Evolutionary conservation across 2,888 invertebrate species (phyloP).

Genomic region (Diaperis boleti): DNA sequence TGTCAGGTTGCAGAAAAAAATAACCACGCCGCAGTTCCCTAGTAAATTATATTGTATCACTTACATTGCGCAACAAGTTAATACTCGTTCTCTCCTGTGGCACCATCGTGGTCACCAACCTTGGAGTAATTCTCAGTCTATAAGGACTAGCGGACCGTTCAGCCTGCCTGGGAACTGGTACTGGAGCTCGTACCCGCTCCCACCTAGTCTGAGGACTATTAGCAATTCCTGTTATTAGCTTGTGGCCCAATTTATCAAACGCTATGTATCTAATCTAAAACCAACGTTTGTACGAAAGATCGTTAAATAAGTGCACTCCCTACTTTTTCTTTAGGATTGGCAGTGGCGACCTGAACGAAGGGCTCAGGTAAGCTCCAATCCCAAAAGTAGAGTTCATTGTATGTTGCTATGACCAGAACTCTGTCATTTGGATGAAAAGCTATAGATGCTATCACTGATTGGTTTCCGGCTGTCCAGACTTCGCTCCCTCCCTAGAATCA

Average conservation of each 20-base stretch:
- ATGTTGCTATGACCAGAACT: slow-evolving; percentile 86
- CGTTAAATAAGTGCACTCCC: not conserved
- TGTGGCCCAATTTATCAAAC: slow-evolving; percentile 84
- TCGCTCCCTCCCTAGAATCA: slow-evolving; percentile 88
- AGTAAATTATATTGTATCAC: no score
- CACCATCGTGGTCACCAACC: slow-evolving; percentile 48
- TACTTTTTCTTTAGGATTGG: slow-evolving; percentile 83
- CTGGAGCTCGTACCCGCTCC: slow-evolving; percentile 66
- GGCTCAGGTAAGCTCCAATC: slow-evolving; percentile 86
- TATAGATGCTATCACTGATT: slow-evolving; percentile 85
- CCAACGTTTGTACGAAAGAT: slow-evolving; percentile 2
- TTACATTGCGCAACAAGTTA: slow-evolving; percentile 6
- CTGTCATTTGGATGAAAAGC: slow-evolving; percentile 89
- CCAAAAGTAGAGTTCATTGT: slow-evolving; percentile 89
- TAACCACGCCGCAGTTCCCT: no score
- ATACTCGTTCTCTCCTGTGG: slow-evolving; percentile 11
- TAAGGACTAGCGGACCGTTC: slow-evolving; percentile 60
- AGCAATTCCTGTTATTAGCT: slow-evolving; percentile 87
- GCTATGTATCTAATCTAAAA: slow-evolving; percentile 78
- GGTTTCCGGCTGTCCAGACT: slow-evolving; percentile 81
- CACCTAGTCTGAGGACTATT: slow-evolving; percentile 71
- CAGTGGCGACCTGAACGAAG: slow-evolving; percentile 81
- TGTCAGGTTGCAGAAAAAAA: no score
- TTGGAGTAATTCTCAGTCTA: slow-evolving; percentile 60
- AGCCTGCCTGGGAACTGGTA: slow-evolving; percentile 59